Evolutionary conservation across 53 echinoderm and acorn worm genomes (phyloP).

Genomic region (Actinopyga echinites): DNA sequence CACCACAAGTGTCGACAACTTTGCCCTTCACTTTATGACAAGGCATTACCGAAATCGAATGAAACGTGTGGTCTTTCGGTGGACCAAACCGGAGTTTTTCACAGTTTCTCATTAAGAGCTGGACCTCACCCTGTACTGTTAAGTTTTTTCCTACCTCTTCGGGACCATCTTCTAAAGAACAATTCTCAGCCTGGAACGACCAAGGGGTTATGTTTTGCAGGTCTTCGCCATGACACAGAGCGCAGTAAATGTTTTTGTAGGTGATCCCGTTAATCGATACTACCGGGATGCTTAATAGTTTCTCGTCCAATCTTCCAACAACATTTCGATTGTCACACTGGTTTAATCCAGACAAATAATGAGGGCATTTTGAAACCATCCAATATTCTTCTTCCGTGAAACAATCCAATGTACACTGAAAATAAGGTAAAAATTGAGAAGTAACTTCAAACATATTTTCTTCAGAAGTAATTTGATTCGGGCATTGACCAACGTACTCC

Average conservation of each 20-base stretch:
- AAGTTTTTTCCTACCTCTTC: no score
- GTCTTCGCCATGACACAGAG: background rate
- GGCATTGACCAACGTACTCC: background rate
- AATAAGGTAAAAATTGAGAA: background rate
- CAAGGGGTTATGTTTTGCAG: constrained; percentile 4
- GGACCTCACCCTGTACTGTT: background rate
- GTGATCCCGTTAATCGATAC: background rate
- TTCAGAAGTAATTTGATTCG: background rate
- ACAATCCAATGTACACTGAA: background rate
- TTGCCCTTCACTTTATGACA: background rate
- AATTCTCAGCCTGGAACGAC: background rate
- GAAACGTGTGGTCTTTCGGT: background rate
- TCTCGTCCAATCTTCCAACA: constrained; percentile 17
- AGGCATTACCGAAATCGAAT: background rate
- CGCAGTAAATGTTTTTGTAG: background rate
- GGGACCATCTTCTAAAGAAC: background rate
- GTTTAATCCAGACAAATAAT: background rate
- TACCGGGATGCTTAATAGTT: background rate
- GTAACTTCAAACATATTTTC: background rate
- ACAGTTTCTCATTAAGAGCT: background rate
- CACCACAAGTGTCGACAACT: background rate
- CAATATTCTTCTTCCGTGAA: background rate
- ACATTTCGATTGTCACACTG: background rate
- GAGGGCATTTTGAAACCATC: constrained; percentile 26
- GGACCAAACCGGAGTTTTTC: background rate